Conservation (phyloP, 2,113 vertebrate genomes). For the Erythrolamprus reginae region DNA sequence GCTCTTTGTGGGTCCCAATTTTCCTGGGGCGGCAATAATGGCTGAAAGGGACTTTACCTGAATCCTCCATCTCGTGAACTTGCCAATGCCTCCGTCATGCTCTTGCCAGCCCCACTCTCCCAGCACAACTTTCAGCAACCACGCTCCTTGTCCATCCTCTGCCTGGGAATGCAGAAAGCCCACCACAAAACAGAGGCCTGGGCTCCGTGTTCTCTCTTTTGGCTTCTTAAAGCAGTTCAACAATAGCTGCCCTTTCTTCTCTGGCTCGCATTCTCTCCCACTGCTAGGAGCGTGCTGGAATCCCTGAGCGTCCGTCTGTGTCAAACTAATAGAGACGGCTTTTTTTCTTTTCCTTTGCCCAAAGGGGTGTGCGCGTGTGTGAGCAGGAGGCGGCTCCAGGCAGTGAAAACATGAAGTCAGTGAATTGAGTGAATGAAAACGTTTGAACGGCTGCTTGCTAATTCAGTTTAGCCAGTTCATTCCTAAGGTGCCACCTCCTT, state of each 20-base stretch:
- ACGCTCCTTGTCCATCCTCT: slow-evolving; percentile 1
- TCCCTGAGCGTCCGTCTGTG: not conserved
- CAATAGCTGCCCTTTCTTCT: slow-evolving; percentile 59
- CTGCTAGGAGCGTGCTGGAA: not conserved
- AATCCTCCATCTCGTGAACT: slow-evolving; percentile 61
- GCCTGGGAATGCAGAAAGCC: slow-evolving; percentile 76
- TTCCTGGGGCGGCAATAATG: not conserved
- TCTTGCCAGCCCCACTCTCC: slow-evolving; percentile 47
- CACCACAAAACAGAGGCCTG: slow-evolving; percentile 60
- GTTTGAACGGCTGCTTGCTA: not conserved
- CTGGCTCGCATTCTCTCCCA: slow-evolving; percentile 19
- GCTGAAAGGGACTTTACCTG: slow-evolving; percentile 68
- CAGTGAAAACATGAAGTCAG: slow-evolving; percentile 32
- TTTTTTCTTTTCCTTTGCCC: slow-evolving; percentile 42
- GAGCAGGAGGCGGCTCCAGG: slow-evolving; percentile 10
- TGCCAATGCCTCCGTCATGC: slow-evolving; percentile 60
- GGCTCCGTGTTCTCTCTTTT: slow-evolving; percentile 31
- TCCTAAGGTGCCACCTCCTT: not conserved
- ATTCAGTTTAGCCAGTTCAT: not conserved
- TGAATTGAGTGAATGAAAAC: slow-evolving; percentile 24
- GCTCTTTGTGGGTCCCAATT: not conserved
- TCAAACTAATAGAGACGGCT: not conserved
- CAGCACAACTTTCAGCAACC: slow-evolving; percentile 23
- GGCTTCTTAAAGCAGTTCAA: slow-evolving; percentile 55
- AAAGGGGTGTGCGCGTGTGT: slow-evolving; percentile 21